A percentile compares a stretch with the other conserved stretches of the same genome.
Evolutionary conservation across 2,888 invertebrate genomes (phyloP).

Genomic region (Ophioninae sp.): DNA sequence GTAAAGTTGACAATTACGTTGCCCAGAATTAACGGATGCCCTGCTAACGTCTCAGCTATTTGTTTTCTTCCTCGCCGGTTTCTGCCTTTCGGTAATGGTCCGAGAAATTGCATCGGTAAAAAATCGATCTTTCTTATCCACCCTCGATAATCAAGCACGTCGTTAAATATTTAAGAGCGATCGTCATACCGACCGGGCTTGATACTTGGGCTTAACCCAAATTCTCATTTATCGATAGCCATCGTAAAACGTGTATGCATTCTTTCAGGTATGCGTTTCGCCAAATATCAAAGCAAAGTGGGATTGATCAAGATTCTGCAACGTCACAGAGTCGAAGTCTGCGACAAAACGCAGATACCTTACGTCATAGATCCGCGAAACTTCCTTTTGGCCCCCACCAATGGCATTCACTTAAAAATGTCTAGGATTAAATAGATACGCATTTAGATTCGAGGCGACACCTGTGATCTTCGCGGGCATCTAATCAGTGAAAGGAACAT

Average conservation of each 20-base stretch:
- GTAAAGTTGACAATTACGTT: neutral
- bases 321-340: slow-evolving; percentile 76
- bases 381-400: slow-evolving; percentile 69
- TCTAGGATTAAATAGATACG: slow-evolving; percentile 51
- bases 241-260: neutral
- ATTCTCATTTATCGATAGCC: neutral
- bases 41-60: slow-evolving; percentile 72
- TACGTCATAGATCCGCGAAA: slow-evolving; percentile 67
- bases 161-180: neutral
- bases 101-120: slow-evolving; percentile 77
- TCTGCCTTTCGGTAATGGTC: slow-evolving; percentile 77
- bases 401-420: slow-evolving; percentile 74
- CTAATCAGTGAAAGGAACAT: no score
- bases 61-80: slow-evolving; percentile 74
- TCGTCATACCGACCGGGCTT: no score
- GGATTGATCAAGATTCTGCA: slow-evolving; percentile 76
- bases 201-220: neutral
- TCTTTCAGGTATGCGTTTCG: slow-evolving; percentile 73
- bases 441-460: neutral
- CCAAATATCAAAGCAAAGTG: slow-evolving; percentile 76
- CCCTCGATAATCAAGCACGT: slow-evolving; percentile 6
- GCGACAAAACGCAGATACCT: slow-evolving; percentile 73
- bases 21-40: slow-evolving; percentile 67
- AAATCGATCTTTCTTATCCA: slow-evolving; percentile 3
- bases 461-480: neutral